Conservation (phyloP, 2,797 vertebrate species). For the Taeniopygia guttata region DNA sequence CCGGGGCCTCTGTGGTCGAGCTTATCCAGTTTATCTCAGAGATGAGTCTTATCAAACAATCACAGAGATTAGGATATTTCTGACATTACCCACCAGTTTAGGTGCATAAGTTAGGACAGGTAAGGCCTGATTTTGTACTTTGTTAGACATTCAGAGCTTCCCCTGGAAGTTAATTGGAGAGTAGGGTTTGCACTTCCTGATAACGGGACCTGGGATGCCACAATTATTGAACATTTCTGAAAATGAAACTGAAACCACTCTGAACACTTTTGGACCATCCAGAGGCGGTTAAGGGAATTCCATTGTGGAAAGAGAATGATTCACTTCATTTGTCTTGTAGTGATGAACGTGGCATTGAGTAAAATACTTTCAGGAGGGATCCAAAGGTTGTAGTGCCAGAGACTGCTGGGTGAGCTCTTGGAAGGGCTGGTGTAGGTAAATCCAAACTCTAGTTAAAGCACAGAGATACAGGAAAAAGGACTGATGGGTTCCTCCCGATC, state of each 20-base stretch:
- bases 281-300: neutral
- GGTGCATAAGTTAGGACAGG: conserved; percentile 33
- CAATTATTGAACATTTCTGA: neutral
- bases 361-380: neutral
- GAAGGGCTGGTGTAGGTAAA: neutral
- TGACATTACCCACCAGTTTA: conserved; percentile 55
- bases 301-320: neutral
- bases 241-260: neutral
- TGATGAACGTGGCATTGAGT: neutral
- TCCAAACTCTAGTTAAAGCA: neutral
- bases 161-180: conserved; percentile 26
- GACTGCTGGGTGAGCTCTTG: neutral
- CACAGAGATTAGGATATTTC: conserved; percentile 51
- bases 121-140: conserved; percentile 45
- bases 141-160: conserved; percentile 23
- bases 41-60: conserved; percentile 45
- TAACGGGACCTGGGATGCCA: conserved; percentile 31
- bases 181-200: conserved; percentile 27
- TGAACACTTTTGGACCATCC: neutral
- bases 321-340: neutral
- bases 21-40: conserved; percentile 62
- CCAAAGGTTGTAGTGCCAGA: neutral
- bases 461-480: neutral
- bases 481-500: neutral
- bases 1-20: conserved; percentile 52